Base-by-base conservation (phyloP, 2,113 vertebrate species). In the Megaleporinus macrocephalus region DNA sequence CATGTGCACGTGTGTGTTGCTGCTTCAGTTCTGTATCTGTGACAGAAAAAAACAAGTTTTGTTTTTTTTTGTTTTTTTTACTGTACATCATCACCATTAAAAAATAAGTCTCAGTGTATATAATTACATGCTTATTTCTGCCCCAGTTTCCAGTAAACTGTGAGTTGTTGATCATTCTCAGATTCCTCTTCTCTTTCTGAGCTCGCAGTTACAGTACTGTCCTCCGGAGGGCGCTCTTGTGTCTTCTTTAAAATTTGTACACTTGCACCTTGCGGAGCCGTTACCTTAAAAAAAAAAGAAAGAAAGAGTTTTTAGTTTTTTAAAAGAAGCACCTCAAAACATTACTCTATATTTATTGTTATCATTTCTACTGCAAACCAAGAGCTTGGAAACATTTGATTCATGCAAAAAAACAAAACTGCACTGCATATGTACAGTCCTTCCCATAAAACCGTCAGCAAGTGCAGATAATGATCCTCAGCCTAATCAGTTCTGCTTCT, bases 141-240 rank as follows among this genome's bases (percentile, higher is more conserved):
- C 63, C 79, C 79, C 22, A 85, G 61, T 55, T 55, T 81, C 73
- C 68, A 85, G 74, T 81, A 85, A 78, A 85, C 73, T 24, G 83
- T 81, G 41, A 70, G 33, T 10, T 81, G 71, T 74, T 74, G 0
- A 81, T 74, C 51, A 20, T 55, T 22, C 47, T 65, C 79, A 26
- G 61, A n/a, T 55, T 51, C 11, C n/a, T 68, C 44, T n/a, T 74
- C 59, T 16, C 33, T 47, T 57, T 62, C 65, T 20, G 71, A 18
- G 61, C 24, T 51, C 15, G 49, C 70, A 26, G 47, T 15, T 30
- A 74, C 41, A 36, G 44, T 30, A 22, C 24, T 53, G 27, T 81
- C 79, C 6, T 18, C 53, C n/a, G 11, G 33, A 13, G 78, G 26
- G 5, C 0, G 57, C 27, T 49, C 62, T 47, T 51, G 53, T 27